These are phyloP conservation scores for Amiota communis DNA, from an alignment of 2,888 invertebrate genomes.

Conservation along the genomic window DNA sequence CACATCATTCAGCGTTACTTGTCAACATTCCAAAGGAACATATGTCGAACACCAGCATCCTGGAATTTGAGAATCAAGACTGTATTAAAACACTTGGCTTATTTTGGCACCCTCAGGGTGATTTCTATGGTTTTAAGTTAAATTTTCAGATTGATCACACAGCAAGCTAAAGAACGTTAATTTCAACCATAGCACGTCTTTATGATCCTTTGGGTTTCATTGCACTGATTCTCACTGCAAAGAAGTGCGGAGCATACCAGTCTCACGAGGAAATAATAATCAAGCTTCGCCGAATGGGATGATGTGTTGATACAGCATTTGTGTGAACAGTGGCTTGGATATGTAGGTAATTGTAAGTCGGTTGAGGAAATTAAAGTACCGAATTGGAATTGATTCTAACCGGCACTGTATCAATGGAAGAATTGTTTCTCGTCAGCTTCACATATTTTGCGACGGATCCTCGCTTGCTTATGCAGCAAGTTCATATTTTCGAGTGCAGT, in stretches of 20 bases:
- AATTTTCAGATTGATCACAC: neutral
- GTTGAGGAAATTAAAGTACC: neutral
- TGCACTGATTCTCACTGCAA: neutral
- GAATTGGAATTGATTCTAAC: neutral
- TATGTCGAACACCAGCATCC: neutral
- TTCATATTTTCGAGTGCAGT: too few species aligned
- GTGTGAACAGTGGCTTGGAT: neutral
- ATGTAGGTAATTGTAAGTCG: too few species aligned
- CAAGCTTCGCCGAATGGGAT: too few species aligned
- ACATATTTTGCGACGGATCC: neutral
- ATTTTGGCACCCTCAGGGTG: constrained; percentile 19
- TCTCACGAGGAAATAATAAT: too few species aligned
- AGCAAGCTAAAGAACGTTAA: too few species aligned
- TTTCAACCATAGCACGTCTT: too few species aligned
- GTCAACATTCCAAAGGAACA: neutral
- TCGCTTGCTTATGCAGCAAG: neutral
- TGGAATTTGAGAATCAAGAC: neutral
- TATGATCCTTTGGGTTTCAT: constrained; percentile 15
- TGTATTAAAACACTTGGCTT: neutral
- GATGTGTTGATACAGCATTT: neutral
- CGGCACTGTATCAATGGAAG: neutral
- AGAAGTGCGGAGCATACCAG: neutral
- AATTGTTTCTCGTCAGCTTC: neutral
- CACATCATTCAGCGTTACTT: neutral
- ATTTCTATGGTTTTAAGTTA: constrained; percentile 11